phyloP scores from a whole-genome alignment of 1,140 invertebrate genomes.

The Pissodes strobi region DNA sequence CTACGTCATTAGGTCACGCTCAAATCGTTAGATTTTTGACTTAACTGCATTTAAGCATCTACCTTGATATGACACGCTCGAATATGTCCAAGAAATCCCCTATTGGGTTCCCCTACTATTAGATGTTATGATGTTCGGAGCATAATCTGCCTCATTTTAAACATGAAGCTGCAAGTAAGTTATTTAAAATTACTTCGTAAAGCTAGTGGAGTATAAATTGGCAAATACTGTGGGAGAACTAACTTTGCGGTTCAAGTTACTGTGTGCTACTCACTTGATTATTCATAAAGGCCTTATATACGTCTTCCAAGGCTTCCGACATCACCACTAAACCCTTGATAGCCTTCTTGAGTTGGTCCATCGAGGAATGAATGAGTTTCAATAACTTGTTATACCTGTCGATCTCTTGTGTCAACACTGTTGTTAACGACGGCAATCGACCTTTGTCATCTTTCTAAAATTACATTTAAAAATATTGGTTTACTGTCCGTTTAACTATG shows the following conservation, averaged over 20 bases:
- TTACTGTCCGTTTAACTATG: not conserved
- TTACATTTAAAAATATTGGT: not conserved
- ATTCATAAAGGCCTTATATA: constrained; percentile 76
- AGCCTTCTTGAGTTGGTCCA: constrained; percentile 78
- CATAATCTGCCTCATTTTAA: no score
- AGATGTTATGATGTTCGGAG: no score
- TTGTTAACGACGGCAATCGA: constrained; percentile 77
- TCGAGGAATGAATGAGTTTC: constrained; percentile 69
- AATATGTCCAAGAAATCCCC: no score
- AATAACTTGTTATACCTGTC: constrained; percentile 84
- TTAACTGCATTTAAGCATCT: no score
- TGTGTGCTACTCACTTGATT: constrained; percentile 70
- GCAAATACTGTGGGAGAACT: no score
- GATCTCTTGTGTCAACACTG: constrained; percentile 83
- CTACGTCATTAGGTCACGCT: no score
- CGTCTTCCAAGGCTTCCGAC: constrained; percentile 82
- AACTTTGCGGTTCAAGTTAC: no score
- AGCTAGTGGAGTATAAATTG: not conserved
- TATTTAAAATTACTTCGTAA: not conserved
- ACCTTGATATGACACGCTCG: no score
- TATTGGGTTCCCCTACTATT: no score
- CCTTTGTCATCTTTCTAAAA: constrained; percentile 66
- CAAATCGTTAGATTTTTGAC: no score
- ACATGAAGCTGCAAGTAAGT: constrained; percentile 16
- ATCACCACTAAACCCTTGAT: constrained; percentile 87